Base-by-base conservation (phyloP, 2,113 vertebrate genomes). In the Pseudorasbora parva region DNA sequence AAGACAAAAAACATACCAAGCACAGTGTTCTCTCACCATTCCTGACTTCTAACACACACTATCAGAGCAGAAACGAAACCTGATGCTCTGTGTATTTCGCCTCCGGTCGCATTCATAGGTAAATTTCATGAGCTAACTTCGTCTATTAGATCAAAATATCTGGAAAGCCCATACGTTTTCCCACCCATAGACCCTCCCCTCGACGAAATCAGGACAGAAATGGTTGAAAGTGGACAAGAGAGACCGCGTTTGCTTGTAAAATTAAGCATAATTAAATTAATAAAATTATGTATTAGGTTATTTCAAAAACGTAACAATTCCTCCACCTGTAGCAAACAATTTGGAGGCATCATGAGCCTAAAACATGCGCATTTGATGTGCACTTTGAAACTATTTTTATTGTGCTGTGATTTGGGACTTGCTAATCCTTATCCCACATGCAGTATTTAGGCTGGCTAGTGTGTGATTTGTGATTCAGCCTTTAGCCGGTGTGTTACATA, bases 401-500 rank as follows among this genome's bases (percentile, higher is more conserved):
- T 54, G 25, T 49, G 43, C 27, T 21, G 25, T 75, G 60, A 81
- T 81, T 81, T 81, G 62, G 19, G 30, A 54, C 4, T 11, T 51
- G 47, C 72, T 75, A 75, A 75, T 75, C 15, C 8, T 75, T 51
- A 75, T 75, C 25, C 25, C 1, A 12, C 68, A 15, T 45, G 6
- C 37, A 45, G 5, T 45, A 19, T 72, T 64, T 79, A 43, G 15
- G 8, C 45, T 21, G 37, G 33, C 56, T 43, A 21, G 49, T 54
- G 75, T 77, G 30, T 77, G 27, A 41, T 9, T 43, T 43, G 33
- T 43, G 54, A 57, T 56, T 33, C 49, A 54, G 68, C 68, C 8
- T 75, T 54, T 51, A 30, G 49, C 73, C 27, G 25, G 49, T 4
- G 17, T 37, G 25, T 37, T 59, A 15, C 33, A 0, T 78, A 78